A percentile compares a stretch with the other conserved stretches of the same genome.
phyloP scores from a whole-genome alignment of 2,888 invertebrate genomes.

The Caradrina clavipalpis region DNA sequence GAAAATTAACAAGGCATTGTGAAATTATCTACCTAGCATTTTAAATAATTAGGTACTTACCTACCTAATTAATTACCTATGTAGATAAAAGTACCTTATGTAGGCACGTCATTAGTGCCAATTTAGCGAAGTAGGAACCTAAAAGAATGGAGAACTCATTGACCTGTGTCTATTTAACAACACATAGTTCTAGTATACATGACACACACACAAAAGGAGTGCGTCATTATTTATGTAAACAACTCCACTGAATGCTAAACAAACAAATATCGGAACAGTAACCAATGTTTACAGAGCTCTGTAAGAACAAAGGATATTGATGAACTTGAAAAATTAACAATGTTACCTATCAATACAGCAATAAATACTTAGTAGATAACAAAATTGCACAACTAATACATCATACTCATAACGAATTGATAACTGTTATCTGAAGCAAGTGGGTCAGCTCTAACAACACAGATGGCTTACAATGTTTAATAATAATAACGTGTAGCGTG shows the following conservation, averaged over 20 bases:
- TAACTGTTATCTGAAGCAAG: slow-evolving; percentile 83
- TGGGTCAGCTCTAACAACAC: slow-evolving; percentile 83
- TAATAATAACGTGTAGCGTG: slow-evolving; percentile 61
- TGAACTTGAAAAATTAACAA: slow-evolving; percentile 80
- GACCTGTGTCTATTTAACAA: background rate
- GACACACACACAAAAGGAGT: slow-evolving; percentile 65
- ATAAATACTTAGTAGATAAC: slow-evolving; percentile 74
- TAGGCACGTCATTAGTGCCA: slow-evolving; percentile 1
- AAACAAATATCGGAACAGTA: slow-evolving; percentile 66
- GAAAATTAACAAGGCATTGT: background rate
- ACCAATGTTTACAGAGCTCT: slow-evolving; percentile 72
- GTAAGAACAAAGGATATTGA: slow-evolving; percentile 77
- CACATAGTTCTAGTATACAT: slow-evolving; percentile 66
- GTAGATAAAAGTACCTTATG: no score
- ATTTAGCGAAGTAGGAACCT: background rate
- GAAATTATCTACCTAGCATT: background rate
- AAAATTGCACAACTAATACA: slow-evolving; percentile 84
- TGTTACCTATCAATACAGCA: slow-evolving; percentile 68
- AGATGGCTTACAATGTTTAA: slow-evolving; percentile 63
- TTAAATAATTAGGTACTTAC: background rate
- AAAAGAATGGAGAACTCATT: slow-evolving; percentile 2
- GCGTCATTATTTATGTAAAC: slow-evolving; percentile 76
- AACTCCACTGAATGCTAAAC: slow-evolving; percentile 69
- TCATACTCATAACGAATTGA: slow-evolving; percentile 77
- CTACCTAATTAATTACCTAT: no score